A percentile compares a stretch with the other conserved stretches of the same genome.
Conservation (phyloP, 2,797 vertebrate genomes). For the Trichosurus vulpecula region DNA sequence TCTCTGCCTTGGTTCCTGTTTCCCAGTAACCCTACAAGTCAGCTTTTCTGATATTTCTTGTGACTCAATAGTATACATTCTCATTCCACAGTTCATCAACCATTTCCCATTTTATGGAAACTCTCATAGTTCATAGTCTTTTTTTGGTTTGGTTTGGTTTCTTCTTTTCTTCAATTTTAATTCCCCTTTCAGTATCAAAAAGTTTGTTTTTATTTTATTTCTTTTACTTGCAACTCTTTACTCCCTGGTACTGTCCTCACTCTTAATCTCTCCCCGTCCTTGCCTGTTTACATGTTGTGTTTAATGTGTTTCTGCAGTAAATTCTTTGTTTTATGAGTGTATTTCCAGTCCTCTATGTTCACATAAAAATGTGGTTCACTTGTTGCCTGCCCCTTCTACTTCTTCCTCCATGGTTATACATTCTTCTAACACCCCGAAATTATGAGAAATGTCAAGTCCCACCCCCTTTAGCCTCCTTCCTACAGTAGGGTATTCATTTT, state of each 20-base stretch:
- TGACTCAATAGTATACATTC: background rate
- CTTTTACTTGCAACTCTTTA: background rate
- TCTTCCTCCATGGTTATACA: background rate
- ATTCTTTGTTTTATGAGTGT: background rate
- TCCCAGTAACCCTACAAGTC: background rate
- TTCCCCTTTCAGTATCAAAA: constrained; percentile 1
- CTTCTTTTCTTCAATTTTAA: background rate
- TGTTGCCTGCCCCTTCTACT: background rate
- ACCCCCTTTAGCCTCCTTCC: background rate
- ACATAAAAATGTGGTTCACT: background rate
- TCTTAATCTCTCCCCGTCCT: background rate
- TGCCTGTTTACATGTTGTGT: background rate
- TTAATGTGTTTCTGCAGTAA: background rate
- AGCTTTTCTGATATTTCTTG: background rate
- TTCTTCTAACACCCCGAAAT: background rate
- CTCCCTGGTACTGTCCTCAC: background rate
- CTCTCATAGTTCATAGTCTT: background rate
- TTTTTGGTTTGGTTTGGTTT: background rate
- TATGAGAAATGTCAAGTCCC: background rate
- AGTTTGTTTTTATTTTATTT: background rate
- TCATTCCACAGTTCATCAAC: background rate
- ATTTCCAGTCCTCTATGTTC: background rate
- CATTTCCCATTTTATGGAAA: background rate
- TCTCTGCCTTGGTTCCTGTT: background rate
- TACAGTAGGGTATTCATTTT: background rate